phyloP scores from a whole-genome alignment of 2,113 vertebrate species.

The Sapayoa aenigma region DNA sequence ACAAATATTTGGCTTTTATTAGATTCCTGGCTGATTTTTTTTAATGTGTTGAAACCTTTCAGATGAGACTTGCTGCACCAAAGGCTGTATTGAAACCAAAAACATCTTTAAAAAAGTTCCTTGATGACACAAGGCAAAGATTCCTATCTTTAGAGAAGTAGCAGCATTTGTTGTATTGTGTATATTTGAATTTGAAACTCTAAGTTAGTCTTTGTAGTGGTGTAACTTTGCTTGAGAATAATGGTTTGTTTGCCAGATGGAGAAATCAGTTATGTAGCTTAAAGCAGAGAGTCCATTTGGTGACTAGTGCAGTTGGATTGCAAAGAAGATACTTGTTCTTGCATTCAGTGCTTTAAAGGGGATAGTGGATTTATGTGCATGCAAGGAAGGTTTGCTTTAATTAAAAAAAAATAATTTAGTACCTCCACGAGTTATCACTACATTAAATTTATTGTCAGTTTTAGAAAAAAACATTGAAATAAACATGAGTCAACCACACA shows the following conservation, averaged over 20 bases:
- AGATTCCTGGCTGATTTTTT: background rate
- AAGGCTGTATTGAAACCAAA: background rate
- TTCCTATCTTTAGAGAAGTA: background rate
- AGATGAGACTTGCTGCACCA: background rate
- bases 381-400: background rate
- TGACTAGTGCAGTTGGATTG: background rate
- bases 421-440: background rate
- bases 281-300: background rate
- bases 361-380: background rate
- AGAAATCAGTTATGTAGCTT: background rate
- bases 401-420: background rate
- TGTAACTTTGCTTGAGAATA: background rate
- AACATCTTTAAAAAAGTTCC: background rate
- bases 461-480: background rate
- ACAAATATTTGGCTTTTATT: background rate
- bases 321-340: background rate
- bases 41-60: background rate
- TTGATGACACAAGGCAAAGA: background rate
- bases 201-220: background rate
- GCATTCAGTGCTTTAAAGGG: background rate
- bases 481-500: background rate
- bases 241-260: background rate
- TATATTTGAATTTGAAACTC: background rate
- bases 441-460: background rate
- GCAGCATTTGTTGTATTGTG: background rate